Conservation (phyloP, 2,797 vertebrate species). For the Anisognathus igniventris region DNA sequence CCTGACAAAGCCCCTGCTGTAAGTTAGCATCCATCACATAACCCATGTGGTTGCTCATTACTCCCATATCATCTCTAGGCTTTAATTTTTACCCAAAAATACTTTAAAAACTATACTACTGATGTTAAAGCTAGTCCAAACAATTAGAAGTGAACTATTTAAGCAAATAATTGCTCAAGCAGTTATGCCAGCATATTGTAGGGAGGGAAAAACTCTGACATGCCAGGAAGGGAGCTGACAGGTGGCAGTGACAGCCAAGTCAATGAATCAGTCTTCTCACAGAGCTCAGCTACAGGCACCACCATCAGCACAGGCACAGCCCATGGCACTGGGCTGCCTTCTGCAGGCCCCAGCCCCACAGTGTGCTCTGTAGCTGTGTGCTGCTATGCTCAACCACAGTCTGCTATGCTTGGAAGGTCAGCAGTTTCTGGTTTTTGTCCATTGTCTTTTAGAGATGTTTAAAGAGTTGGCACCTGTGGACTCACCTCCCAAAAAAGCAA, state of each 20-base stretch:
- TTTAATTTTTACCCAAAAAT: background rate
- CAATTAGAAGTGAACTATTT: background rate
- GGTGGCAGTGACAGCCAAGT: background rate
- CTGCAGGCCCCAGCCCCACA: background rate
- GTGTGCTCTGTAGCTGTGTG: fast-evolving
- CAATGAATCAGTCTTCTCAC: fast-evolving
- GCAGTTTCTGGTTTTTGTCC: background rate
- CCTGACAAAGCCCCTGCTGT: background rate
- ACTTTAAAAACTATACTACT: background rate
- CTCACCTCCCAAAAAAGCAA: fast-evolving
- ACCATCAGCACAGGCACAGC: fast-evolving
- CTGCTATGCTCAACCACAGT: fast-evolving
- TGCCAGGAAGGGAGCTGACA: background rate
- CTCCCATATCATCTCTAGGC: background rate
- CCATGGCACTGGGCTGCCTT: background rate
- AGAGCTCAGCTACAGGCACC: background rate
- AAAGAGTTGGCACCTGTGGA: background rate
- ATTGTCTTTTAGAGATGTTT: background rate
- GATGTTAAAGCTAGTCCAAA: background rate
- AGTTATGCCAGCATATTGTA: background rate
- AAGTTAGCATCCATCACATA: background rate
- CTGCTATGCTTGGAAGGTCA: background rate
- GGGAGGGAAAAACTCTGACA: background rate
- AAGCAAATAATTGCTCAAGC: background rate
- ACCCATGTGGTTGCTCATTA: background rate